Evolutionary conservation across 2,797 vertebrate genomes (phyloP), one percentile per base, ranked within the genome.

Genomic region (Enteromius mattozi): DNA sequence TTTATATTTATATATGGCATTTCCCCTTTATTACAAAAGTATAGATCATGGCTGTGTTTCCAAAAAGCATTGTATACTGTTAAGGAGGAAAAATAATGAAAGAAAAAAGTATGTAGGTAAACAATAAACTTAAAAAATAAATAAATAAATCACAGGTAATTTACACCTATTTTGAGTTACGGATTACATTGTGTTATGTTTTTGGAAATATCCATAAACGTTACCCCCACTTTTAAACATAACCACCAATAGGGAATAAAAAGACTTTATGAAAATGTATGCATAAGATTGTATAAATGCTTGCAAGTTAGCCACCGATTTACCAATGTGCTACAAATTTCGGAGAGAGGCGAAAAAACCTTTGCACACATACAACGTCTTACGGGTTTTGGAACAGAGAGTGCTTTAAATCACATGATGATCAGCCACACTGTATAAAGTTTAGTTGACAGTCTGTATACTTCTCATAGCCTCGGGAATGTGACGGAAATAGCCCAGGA

Each of bases 351-450:
- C 13, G 12, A 24, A 63, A 30, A 30, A 24, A 63, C 24, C 59
- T 63, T 63, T 63, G 24, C 24, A 30, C 13, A 63, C 27, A 3
- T 24, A 54, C 27, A 47, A 40, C 2, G 7, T 14, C 14, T 16
- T 33, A 16, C 47, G 40, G 16, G 19, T 35, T 54, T 27, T 45
- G 51, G 19, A 72, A 61, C 3, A 35, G 69, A 78, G 40, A 81
- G 88, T 85, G 88, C 27, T 66, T 86, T 87, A 91, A 91, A 90
- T 92, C 91, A 89, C 88, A 87, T 86, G 76, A 19, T 68, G 81
- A 78, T 88, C 88, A 86, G 78, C 89, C 56, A 81, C 83, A 81
- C 89, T 88, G 89, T 71, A 42, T 78, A 70, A 69, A 61, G 19
- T 27, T 35, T 68, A 47, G 42, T 59, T 74, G 70, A 65, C 3